Evolutionary conservation across 2,797 vertebrate genomes (phyloP), one percentile per base, ranked within the genome.

Genomic region (Hippoglossus hippoglossus): DNA sequence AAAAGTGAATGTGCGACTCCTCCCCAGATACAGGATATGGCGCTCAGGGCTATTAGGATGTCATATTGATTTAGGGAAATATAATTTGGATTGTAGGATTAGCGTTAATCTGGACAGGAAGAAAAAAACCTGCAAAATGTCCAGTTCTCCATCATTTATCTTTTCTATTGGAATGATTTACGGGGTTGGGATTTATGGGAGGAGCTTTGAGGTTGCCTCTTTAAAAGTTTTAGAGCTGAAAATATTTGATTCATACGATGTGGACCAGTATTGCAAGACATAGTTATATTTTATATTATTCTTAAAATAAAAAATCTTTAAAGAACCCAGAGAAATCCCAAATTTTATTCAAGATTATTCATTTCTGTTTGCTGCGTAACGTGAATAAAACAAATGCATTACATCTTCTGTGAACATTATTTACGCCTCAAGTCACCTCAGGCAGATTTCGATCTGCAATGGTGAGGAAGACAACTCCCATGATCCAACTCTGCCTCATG

Each of bases 51-150:
- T 61, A 24, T 73, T 75, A 65, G 21, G 51, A 64, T 74, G 77
- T 68, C 73, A 64, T 71, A 59, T 59, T 71, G 41, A 81, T 75
- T 67, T 11, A 82, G 16, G 25, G 6, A 52, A 66, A 71, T 62
- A 74, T 64, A 41, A 78, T 65, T 73, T 73, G 75, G 50, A 84
- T 67, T 12, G 28, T 2, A 61, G 19, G 62, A 73, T 81, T 54
- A 65, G 65, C 28, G 72, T 65, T 57, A 70, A 50, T 19, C 47
- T 69, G 5, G 25, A 52, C 19, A 72, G 47, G 80, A 72, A 19
- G 7, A 16, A 51, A 36, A 26, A 31, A 59, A 60, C 67, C 67
- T 21, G 5, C 60, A 50, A 73, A 77, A 76, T 18, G 26, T 15
- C 19, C 39, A 26, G 3, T 67, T 74, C 47, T 67, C 65, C 46